Evolutionary conservation across 2,888 invertebrate genomes (phyloP).

Genomic region (Saturnia japonica): DNA sequence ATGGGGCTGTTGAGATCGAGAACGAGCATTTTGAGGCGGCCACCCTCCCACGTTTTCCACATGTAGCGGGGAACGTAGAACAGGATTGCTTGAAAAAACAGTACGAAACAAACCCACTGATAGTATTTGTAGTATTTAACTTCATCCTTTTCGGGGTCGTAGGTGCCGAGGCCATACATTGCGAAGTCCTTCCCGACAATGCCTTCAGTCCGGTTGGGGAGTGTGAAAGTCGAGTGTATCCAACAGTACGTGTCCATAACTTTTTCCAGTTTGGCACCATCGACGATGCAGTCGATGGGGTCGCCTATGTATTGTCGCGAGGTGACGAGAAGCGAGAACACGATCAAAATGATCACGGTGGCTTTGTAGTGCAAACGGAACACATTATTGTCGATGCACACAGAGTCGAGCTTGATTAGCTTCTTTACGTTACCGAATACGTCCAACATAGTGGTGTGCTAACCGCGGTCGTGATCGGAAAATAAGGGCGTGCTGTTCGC

Average conservation of each 20-base stretch:
- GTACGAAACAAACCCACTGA: slow-evolving; percentile 97
- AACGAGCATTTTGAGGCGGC: slow-evolving; percentile 94
- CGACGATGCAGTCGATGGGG: slow-evolving; percentile 97
- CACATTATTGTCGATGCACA: slow-evolving; percentile 97
- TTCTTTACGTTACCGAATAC: slow-evolving; percentile 97
- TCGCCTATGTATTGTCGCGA: slow-evolving; percentile 98
- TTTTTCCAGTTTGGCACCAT: slow-evolving; percentile 92
- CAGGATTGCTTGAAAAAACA: slow-evolving; percentile 94
- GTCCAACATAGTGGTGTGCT: slow-evolving; percentile 91
- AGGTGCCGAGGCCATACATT: slow-evolving; percentile 91
- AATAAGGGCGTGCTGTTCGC: slow-evolving; percentile 71
- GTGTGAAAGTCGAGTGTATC: slow-evolving; percentile 95
- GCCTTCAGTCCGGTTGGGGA: slow-evolving; percentile 90
- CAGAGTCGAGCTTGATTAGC: slow-evolving; percentile 93
- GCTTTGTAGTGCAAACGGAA: slow-evolving; percentile 97
- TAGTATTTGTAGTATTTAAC: slow-evolving; percentile 96
- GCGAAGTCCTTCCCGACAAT: slow-evolving; percentile 91
- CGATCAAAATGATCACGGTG: slow-evolving; percentile 94
- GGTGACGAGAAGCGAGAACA: slow-evolving; percentile 95
- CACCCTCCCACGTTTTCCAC: slow-evolving; percentile 97
- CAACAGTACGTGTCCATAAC: slow-evolving; percentile 97
- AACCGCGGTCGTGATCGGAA: slow-evolving; percentile 70
- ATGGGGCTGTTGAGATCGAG: slow-evolving; percentile 94
- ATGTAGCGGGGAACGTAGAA: slow-evolving; percentile 95
- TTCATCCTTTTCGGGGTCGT: slow-evolving; percentile 90